These are phyloP conservation scores for Pachydiplax longipennis DNA, from an alignment of 2,888 invertebrate genomes.

Conservation along the genomic window DNA sequence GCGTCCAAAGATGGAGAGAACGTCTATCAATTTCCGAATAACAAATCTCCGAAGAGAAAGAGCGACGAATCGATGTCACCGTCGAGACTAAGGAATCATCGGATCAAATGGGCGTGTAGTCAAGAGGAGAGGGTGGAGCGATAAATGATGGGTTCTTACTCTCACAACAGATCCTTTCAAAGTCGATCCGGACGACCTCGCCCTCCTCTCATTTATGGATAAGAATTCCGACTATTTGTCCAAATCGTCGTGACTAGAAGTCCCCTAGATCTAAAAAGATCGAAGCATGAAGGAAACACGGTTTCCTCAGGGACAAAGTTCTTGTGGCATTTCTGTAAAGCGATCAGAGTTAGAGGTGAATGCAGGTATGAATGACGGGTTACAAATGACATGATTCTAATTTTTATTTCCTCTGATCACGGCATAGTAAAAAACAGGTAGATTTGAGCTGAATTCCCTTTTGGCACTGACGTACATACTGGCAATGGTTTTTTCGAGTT, in stretches of 20 bases:
- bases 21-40: too few species aligned
- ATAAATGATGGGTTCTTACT: neutral
- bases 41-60: too few species aligned
- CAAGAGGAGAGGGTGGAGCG: neutral
- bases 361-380: neutral
- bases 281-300: neutral
- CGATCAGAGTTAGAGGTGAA: neutral
- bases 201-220: neutral
- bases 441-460: too few species aligned
- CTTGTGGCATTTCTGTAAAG: neutral
- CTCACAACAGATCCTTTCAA: neutral
- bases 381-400: neutral
- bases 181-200: neutral
- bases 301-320: neutral
- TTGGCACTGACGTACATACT: too few species aligned
- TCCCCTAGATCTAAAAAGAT: neutral
- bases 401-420: neutral
- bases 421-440: too few species aligned
- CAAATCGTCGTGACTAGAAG: neutral
- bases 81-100: neutral
- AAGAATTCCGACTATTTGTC: neutral
- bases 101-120: neutral
- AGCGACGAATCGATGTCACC: neutral
- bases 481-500: too few species aligned
- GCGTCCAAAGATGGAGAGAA: too few species aligned